Conservation (phyloP, 2,113 vertebrate genomes). For the Pelecanus crispus region DNA sequence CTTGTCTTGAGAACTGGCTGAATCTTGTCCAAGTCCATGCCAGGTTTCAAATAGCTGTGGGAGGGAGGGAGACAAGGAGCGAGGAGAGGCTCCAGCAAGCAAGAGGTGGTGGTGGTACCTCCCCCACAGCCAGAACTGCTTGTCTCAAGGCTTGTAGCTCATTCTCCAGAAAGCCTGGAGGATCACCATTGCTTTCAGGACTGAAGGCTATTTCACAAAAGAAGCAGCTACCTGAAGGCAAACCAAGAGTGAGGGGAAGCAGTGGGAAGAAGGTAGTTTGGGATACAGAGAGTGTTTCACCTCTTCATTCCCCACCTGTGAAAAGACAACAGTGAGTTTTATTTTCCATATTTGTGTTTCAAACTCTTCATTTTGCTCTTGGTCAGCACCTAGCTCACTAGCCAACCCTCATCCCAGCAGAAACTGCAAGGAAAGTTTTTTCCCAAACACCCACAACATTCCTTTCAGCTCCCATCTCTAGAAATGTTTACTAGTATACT, state of each 20-base stretch:
- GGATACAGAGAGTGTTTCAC: not conserved
- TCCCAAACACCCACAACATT: fast-evolving
- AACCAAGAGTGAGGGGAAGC: not conserved
- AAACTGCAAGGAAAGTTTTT: not conserved
- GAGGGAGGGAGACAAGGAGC: not conserved
- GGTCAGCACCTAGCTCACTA: not conserved
- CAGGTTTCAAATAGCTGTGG: not conserved
- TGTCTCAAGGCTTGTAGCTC: not conserved
- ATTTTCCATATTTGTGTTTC: not conserved
- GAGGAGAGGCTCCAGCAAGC: not conserved
- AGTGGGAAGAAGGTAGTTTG: not conserved
- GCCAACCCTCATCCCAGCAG: not conserved
- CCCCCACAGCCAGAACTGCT: not conserved
- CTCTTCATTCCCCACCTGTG: not conserved
- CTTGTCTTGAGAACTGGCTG: not conserved
- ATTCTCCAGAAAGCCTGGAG: not conserved
- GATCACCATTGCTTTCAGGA: not conserved
- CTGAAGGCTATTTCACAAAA: not conserved
- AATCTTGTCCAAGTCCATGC: not conserved
- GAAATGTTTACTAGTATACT: not conserved
- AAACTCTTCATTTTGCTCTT: not conserved
- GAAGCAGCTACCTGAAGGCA: not conserved
- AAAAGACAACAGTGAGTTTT: not conserved
- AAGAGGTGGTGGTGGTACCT: not conserved
- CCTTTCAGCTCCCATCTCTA: not conserved